These are phyloP conservation scores for Acronicta aceris DNA, from an alignment of 2,888 invertebrate species.

Conservation along the genomic window DNA sequence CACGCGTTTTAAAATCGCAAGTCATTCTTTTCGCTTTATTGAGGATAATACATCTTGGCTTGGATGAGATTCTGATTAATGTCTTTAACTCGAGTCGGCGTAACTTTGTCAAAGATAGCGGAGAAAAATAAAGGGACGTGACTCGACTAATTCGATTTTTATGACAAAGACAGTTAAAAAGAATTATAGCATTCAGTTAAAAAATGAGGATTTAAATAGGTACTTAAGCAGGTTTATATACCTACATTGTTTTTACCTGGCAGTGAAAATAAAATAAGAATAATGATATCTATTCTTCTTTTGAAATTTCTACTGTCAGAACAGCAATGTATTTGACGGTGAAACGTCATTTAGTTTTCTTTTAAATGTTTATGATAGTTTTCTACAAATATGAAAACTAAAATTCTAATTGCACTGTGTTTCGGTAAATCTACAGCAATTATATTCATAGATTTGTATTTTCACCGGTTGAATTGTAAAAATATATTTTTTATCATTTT, in stretches of 20 bases:
- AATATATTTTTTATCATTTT: conserved; percentile 40
- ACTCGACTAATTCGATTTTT: conserved; percentile 85
- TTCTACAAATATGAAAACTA: conserved; percentile 72
- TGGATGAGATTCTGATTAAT: conserved; percentile 87
- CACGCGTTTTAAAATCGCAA: conserved; percentile 88
- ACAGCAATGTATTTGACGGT: conserved; percentile 55
- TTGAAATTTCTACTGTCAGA: conserved; percentile 74
- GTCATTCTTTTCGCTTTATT: conserved; percentile 88
- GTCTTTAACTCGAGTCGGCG: conserved; percentile 78
- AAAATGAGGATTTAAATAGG: conserved; percentile 45
- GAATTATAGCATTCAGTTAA: conserved; percentile 39
- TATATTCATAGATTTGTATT: conserved; percentile 11
- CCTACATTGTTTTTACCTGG: conserved; percentile 44
- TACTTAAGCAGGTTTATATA: conserved; percentile 17
- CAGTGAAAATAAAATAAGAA: conserved; percentile 45
- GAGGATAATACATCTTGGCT: conserved; percentile 87
- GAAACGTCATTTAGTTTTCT: conserved; percentile 65
- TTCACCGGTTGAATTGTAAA: conserved; percentile 7
- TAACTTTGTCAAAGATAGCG: conserved; percentile 87
- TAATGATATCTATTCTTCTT: conserved; percentile 74
- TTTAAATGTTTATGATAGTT: conserved; percentile 60
- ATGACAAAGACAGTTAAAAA: conserved; percentile 60
- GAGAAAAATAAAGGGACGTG: conserved; percentile 87
- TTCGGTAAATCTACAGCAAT: conserved; percentile 64
- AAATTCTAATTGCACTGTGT: conserved; percentile 67